Evolutionary conservation across 2,888 invertebrate species (phyloP), one percentile per base, ranked within the genome.

Genomic region (Lymantria dispar): DNA sequence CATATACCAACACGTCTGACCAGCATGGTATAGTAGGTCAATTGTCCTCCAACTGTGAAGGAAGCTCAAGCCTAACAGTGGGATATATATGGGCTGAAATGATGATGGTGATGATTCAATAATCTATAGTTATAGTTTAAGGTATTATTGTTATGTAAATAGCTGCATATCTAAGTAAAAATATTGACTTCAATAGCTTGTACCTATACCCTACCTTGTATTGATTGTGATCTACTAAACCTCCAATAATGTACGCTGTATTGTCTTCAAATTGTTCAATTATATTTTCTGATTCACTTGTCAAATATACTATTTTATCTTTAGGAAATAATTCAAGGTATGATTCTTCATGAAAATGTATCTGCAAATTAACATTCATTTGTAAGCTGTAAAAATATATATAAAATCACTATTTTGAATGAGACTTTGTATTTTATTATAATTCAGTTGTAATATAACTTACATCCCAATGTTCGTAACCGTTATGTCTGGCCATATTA

Each of bases 181-280:
- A 22, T 22, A 22, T 22, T 22, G 22, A 3, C n/a, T n/a, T n/a
- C n/a, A n/a, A 45, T 12, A n/a, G n/a, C n/a, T n/a, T n/a, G n/a
- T n/a, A n/a, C n/a, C n/a, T n/a, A n/a, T n/a, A n/a, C n/a, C n/a
- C 40, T 51, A 72, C 96, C 93, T 99, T 99, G 65, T 98, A 96
- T 66, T 95, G 94, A 87, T 99, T 99, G 79, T 99, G 99, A 88
- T 99, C 99, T 0, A 99, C 98, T 42, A 99, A 89, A 29, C 99
- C 99, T 39, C 99, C 99, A 79, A 99, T 99, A 45, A 99, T 94
- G 76, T 99, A 99, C 43, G 95, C 93, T 75, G 95, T 95, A 57
- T 95, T 93, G 15, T 95, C 93, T 65, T 96, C 95, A 69, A 98
- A 91, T 47, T 84, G 81, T 50, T 94, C 93, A 60, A 99, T 93